These are phyloP conservation scores for Zeugodacus cucurbitae DNA, from an alignment of 1,140 invertebrate genomes.

Conservation along the genomic window DNA sequence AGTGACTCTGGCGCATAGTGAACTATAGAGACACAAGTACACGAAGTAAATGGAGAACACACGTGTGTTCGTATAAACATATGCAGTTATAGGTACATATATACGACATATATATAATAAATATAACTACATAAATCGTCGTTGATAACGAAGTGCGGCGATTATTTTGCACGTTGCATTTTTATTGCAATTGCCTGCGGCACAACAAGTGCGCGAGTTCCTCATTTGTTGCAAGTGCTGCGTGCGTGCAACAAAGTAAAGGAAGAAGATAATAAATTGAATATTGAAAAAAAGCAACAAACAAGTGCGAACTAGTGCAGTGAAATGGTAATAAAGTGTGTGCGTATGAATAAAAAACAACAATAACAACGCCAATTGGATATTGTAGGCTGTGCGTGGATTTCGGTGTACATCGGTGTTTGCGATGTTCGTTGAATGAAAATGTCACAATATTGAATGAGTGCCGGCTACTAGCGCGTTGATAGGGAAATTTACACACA, in stretches of 20 bases:
- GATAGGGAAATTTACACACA: neutral
- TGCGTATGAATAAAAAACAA: neutral
- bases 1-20: neutral
- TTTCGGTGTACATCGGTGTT: neutral
- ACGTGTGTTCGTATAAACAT: neutral
- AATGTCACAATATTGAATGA: neutral
- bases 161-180: neutral
- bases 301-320: conserved; percentile 7
- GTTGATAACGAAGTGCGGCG: neutral
- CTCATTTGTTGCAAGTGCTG: conserved; percentile 24
- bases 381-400: neutral
- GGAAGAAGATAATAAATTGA: conserved; percentile 26
- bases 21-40: neutral
- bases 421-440: neutral
- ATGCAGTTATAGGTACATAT: neutral
- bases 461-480: neutral
- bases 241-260: neutral
- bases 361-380: neutral
- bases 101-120: neutral
- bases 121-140: neutral
- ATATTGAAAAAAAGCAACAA: conserved; percentile 17
- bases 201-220: neutral
- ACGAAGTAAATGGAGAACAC: neutral
- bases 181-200: neutral
- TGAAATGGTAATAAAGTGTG: neutral